Evolutionary conservation across 2,797 vertebrate species (phyloP).

Genomic region (Tangara arthus): DNA sequence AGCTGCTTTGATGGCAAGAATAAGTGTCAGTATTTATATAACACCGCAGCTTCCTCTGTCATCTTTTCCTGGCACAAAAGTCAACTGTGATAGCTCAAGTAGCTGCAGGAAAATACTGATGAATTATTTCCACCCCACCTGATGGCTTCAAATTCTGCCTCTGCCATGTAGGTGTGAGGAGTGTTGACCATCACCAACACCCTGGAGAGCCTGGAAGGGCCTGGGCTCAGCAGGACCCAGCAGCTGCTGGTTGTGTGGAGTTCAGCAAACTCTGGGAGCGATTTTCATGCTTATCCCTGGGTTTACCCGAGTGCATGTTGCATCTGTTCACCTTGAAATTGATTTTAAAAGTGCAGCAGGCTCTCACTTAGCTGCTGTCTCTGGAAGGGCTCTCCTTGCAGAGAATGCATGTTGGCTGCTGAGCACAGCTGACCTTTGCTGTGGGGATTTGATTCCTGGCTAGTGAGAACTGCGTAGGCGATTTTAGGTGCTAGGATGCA

Average conservation of each 20-base stretch:
- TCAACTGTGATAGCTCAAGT: not conserved
- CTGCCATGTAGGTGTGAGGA: not conserved
- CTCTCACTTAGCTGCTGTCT: not conserved
- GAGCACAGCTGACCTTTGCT: not conserved
- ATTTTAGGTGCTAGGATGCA: not conserved
- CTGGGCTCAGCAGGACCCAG: not conserved
- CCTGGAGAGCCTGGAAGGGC: not conserved
- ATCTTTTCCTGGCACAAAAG: not conserved
- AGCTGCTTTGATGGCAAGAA: not conserved
- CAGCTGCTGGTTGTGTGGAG: not conserved
- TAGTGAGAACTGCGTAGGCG: not conserved
- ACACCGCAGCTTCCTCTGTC: not conserved
- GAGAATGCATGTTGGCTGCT: not conserved
- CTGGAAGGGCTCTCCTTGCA: not conserved
- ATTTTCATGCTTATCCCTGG: not conserved
- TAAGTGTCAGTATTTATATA: not conserved
- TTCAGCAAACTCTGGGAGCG: not conserved
- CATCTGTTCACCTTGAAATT: constrained; percentile 62
- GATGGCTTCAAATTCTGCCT: not conserved
- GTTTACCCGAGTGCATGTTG: not conserved
- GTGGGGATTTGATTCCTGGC: not conserved
- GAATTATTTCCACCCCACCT: not conserved
- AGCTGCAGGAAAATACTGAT: not conserved
- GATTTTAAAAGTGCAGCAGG: not conserved
- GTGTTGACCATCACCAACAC: not conserved